These are phyloP conservation scores for Falco novaeseelandiae DNA, from an alignment of 2,797 vertebrate genomes.

Conservation along the genomic window DNA sequence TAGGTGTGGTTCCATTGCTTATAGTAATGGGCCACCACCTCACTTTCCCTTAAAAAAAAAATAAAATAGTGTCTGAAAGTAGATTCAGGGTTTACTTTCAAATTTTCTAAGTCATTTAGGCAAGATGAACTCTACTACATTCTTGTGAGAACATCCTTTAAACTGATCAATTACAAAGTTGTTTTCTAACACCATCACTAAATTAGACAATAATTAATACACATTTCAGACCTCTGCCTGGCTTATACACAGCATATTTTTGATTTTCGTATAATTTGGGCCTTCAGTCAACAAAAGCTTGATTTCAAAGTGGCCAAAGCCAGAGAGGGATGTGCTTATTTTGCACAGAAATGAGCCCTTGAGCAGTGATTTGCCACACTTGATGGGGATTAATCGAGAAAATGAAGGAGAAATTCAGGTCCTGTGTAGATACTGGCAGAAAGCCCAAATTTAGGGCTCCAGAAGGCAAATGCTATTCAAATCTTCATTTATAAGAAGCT, in stretches of 20 bases:
- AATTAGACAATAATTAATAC: not conserved
- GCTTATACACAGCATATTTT: not conserved
- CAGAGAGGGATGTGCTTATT: not conserved
- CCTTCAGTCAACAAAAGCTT: not conserved
- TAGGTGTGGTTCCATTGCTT: not conserved
- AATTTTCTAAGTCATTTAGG: not conserved
- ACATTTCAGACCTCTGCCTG: not conserved
- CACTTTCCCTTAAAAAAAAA: not conserved
- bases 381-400: constrained; percentile 27
- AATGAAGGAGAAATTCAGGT: not conserved
- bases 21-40: not conserved
- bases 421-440: not conserved
- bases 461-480: not conserved
- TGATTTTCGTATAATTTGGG: not conserved
- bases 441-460: not conserved
- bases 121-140: not conserved
- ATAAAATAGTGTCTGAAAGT: not conserved
- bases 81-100: not conserved
- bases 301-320: not conserved
- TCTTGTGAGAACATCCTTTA: not conserved
- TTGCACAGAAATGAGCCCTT: not conserved
- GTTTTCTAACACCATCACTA: not conserved
- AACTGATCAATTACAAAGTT: not conserved
- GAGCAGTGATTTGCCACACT: constrained; percentile 18
- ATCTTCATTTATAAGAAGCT: not conserved